Percentiles rank a stretch among this genome's conserved stretches.
phyloP scores from a whole-genome alignment of 2,113 vertebrate genomes.

The Drymodes brunneopygia region DNA sequence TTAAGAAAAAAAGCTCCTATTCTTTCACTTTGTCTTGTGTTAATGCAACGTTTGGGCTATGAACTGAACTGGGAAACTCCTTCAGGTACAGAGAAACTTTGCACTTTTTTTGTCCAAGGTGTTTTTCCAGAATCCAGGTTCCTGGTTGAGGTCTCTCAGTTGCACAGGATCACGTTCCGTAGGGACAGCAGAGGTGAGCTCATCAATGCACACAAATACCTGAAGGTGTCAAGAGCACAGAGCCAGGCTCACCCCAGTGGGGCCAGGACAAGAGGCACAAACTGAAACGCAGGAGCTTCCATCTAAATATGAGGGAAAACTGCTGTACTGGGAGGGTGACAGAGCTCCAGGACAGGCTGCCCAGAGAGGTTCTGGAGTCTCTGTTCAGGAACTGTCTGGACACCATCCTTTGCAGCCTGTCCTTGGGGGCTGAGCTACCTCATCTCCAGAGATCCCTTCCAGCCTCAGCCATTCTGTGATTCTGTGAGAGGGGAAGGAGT shows the following conservation, averaged over 20 bases:
- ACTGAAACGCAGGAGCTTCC: not conserved
- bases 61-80: not conserved
- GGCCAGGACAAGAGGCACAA: not conserved
- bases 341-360: not conserved
- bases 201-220: not conserved
- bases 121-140: not conserved
- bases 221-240: too few species aligned
- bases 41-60: not conserved
- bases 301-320: not conserved
- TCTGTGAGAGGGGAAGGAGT: not conserved
- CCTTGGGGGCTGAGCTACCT: fast-evolving
- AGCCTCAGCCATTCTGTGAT: not conserved
- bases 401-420: not conserved
- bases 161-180: fast-evolving
- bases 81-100: not conserved
- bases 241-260: not conserved
- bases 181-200: not conserved
- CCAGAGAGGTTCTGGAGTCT: not conserved
- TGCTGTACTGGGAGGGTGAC: not conserved
- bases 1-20: not conserved
- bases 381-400: not conserved
- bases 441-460: not conserved
- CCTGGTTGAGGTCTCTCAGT: not conserved
- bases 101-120: not conserved
- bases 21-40: not conserved